Base-by-base conservation (phyloP, 2,113 vertebrate species). In the Chionodraco myersi region DNA sequence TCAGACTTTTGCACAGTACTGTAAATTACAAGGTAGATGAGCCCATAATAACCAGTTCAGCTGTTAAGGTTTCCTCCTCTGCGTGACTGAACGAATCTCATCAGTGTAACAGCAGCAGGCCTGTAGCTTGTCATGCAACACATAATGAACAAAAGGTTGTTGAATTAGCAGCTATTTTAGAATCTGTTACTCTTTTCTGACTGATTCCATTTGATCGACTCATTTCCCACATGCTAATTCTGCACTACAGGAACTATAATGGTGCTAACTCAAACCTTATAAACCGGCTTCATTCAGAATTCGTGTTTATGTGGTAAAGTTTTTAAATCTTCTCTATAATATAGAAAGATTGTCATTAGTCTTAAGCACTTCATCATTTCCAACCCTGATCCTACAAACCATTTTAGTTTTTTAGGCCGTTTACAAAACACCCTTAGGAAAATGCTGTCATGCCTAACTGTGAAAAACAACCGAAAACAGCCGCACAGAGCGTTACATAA, bases 341-440 rank as follows among this genome's bases (percentile, higher is more conserved):
- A 59, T 14, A 56, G 48, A 60, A 61, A 54, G 1, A 26, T 58
- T 73, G 72, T 79, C 79, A 82, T 86, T 78, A 75, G 34, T 65
- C 41, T 57, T 23, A 83, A 83, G 68, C 62, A 54, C 70, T 61
- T 79, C 48, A 51, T 69, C 72, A 84, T 84, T 59, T 61, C 59
- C 41, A 68, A 69, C 53, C 15, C 45, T 82, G 51, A 82, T 65
- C 75, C 45, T 30, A 69, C 74, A 69, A 75, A 57, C 63, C 52
- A 70, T 54, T 86, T 82, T 79, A 70, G n/a, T 75, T 85, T 87
- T 89, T 87, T 64, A 80, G 77, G 66, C 26, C 71, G 75, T 64
- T 81, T 59, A 65, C 48, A 79, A 82, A 53, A 78, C 61, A 82
- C 81, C 75, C 77, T 61, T 6, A 80, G 80, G 84, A 80, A 79